phyloP scores from a whole-genome alignment of 2,113 vertebrate genomes.

The Limnothrissa miodon region DNA sequence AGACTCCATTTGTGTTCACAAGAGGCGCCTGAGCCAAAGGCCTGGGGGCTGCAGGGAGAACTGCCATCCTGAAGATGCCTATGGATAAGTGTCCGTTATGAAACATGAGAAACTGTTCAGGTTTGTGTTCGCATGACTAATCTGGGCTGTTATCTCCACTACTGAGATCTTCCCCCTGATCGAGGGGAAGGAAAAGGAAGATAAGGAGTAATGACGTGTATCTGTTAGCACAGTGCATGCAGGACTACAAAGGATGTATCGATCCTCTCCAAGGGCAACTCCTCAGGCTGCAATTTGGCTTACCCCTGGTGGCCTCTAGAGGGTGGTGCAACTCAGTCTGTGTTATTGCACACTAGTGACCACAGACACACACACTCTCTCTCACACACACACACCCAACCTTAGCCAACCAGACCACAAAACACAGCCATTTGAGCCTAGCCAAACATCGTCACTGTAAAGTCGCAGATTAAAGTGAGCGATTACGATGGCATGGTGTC shows the following conservation, averaged over 20 bases:
- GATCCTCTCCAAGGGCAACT: neutral
- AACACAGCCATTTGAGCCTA: neutral
- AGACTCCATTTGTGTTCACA: neutral
- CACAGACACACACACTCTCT: neutral
- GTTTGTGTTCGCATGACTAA: neutral
- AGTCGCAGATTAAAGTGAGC: slow-evolving; percentile 5
- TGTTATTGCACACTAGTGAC: neutral
- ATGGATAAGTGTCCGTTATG: neutral
- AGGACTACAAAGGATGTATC: neutral
- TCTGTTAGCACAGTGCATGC: too few species aligned
- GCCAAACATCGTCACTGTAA: neutral
- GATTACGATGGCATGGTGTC: neutral
- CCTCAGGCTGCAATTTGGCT: neutral
- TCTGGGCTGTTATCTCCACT: neutral
- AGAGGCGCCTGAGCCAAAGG: neutral
- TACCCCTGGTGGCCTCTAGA: slow-evolving; percentile 21
- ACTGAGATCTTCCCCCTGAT: too few species aligned
- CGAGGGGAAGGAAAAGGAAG: too few species aligned
- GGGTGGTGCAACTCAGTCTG: slow-evolving; percentile 32
- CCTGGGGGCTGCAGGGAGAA: neutral
- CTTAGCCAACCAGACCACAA: slow-evolving; percentile 9
- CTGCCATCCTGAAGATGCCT: neutral
- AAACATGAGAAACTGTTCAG: neutral
- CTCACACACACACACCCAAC: neutral
- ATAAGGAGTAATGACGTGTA: too few species aligned